Conservation (phyloP, 2,888 invertebrate species). For the Lithophane semibrunnea region DNA sequence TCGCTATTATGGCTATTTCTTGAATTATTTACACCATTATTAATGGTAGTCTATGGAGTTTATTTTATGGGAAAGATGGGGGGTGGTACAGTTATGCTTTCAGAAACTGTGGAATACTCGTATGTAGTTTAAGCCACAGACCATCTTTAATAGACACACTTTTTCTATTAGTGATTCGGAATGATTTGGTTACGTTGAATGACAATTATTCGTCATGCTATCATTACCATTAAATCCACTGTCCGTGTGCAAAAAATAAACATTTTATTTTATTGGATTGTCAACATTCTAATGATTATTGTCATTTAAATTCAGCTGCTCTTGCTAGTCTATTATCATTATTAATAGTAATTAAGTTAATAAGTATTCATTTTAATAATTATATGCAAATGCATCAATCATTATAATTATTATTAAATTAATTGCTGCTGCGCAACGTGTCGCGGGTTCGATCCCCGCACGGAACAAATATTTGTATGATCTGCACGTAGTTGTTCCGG, state of each 20-base stretch:
- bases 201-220: background rate
- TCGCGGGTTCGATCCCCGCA: too few relatives aligned
- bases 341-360: too few relatives aligned
- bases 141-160: background rate
- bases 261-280: too few relatives aligned
- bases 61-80: slow-evolving; percentile 49
- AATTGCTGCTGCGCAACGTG: too few relatives aligned
- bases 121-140: background rate
- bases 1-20: slow-evolving; percentile 73
- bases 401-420: too few relatives aligned
- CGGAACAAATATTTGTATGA: too few relatives aligned
- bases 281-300: too few relatives aligned
- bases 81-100: slow-evolving; percentile 4
- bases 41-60: slow-evolving; percentile 65
- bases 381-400: background rate
- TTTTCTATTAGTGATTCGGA: background rate
- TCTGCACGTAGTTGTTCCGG: too few relatives aligned
- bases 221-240: too few relatives aligned
- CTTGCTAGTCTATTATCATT: background rate
- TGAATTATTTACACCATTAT: slow-evolving; percentile 72
- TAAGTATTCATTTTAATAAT: background rate
- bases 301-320: background rate
- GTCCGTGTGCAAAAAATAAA: too few relatives aligned
- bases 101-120: background rate
- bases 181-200: background rate